Percentiles rank a stretch among this genome's conserved stretches.
These are phyloP conservation scores for Dryoscopus gambensis DNA, from an alignment of 2,113 vertebrate species.

Conservation along the genomic window DNA sequence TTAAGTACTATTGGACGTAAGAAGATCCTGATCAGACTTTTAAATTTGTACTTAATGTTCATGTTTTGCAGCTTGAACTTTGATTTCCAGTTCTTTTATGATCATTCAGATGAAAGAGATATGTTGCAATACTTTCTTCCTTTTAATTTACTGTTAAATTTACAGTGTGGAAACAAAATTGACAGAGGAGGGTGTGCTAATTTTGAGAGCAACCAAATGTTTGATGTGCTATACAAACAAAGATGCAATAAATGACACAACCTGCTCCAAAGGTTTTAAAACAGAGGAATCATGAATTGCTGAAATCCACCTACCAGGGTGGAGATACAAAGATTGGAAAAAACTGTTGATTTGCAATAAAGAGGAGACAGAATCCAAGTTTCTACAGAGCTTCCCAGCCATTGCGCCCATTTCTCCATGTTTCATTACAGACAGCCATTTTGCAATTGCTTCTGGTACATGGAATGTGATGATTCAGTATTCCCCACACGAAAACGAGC, in stretches of 20 bases:
- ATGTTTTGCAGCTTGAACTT: background rate
- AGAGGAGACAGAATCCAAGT: background rate
- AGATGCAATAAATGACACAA: background rate
- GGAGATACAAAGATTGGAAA: background rate
- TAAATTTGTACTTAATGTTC: background rate
- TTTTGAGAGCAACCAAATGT: background rate
- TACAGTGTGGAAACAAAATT: background rate
- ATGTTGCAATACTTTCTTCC: background rate
- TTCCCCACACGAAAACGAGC: background rate
- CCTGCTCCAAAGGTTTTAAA: background rate
- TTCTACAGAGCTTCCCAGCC: background rate
- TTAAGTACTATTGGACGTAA: background rate
- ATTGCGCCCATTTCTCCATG: background rate
- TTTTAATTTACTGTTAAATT: conserved; percentile 8
- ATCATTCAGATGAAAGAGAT: background rate
- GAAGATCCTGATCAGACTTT: background rate
- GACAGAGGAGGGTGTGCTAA: background rate
- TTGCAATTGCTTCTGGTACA: conserved; percentile 25
- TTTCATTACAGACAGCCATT: background rate
- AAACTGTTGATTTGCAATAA: background rate
- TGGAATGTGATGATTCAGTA: conserved; percentile 59
- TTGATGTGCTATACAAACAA: background rate
- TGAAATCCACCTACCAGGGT: background rate
- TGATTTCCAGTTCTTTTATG: background rate
- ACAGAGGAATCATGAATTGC: background rate